Evolutionary conservation across 2,888 invertebrate genomes (phyloP).

Genomic region (Clepsis dumicolana): DNA sequence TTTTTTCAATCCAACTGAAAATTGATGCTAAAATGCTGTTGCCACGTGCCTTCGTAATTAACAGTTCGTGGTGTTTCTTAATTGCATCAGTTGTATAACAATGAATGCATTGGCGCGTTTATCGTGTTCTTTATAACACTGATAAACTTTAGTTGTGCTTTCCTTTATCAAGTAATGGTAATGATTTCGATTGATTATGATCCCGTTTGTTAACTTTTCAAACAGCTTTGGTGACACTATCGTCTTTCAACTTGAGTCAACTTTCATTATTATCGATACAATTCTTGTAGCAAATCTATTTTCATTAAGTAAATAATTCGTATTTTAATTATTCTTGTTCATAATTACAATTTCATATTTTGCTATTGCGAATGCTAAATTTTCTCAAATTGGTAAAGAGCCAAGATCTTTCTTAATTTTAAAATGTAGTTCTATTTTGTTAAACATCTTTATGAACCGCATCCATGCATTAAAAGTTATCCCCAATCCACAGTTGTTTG

Average conservation of each 20-base stretch:
- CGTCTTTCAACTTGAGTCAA: conserved; percentile 12
- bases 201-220: conserved; percentile 5
- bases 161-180: not conserved
- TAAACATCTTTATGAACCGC: conserved; percentile 26
- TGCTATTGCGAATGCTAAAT: too few relatives aligned
- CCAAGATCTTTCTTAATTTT: not conserved
- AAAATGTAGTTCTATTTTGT: not conserved
- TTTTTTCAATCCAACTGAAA: not conserved
- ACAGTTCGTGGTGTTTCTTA: conserved; percentile 12
- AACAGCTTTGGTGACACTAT: conserved; percentile 13
- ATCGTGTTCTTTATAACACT: not conserved
- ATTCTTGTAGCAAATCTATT: too few relatives aligned
- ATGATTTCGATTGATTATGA: not conserved
- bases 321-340: too few relatives aligned
- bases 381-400: not conserved
- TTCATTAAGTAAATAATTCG: too few relatives aligned
- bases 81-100: conserved; percentile 5
- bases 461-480: conserved; percentile 27
- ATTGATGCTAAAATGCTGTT: not conserved
- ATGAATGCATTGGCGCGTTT: conserved; percentile 1
- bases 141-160: not conserved
- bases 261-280: not conserved
- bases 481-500: conserved; percentile 47
- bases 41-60: conserved; percentile 22
- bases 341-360: too few relatives aligned